Evolutionary conservation across 1,140 invertebrate species (phyloP).

Genomic region (Chelonus insularis): DNA sequence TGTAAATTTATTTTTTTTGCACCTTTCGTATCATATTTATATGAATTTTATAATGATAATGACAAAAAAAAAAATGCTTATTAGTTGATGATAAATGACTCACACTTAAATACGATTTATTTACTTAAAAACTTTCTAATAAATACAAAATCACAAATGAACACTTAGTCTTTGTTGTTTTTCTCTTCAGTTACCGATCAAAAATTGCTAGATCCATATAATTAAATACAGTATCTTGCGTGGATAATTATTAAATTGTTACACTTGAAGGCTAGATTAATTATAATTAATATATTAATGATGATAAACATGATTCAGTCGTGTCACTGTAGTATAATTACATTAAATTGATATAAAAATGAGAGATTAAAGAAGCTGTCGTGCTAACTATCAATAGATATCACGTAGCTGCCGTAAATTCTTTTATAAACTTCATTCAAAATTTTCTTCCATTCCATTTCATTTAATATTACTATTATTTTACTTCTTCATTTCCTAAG

Average conservation of each 20-base stretch:
- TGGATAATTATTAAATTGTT: constrained; percentile 55
- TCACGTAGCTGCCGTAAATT: constrained; percentile 40
- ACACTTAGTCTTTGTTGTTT: constrained; percentile 59
- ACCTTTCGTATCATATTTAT: not conserved
- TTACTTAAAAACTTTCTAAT: constrained; percentile 57
- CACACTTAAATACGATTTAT: constrained; percentile 62
- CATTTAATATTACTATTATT: constrained; percentile 20
- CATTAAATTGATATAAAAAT: constrained; percentile 47
- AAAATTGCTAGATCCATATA: constrained; percentile 38
- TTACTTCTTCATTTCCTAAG: constrained; percentile 33
- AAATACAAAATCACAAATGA: constrained; percentile 63
- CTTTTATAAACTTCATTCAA: constrained; percentile 17
- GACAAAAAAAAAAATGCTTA: constrained; percentile 23
- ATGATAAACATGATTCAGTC: constrained; percentile 47
- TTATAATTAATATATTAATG: constrained; percentile 47
- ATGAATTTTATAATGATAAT: constrained; percentile 25
- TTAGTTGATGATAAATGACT: constrained; percentile 33
- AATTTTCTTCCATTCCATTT: constrained; percentile 34
- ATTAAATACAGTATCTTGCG: constrained; percentile 39
- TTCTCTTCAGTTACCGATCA: constrained; percentile 49
- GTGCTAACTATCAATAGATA: constrained; percentile 39
- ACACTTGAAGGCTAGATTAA: constrained; percentile 56
- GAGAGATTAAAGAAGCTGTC: constrained; percentile 40
- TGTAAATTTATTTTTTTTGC: constrained; percentile 14
- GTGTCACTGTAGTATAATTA: constrained; percentile 45